phyloP scores from a whole-genome alignment of 2,888 invertebrate species.

The Hermodice carunculata region DNA sequence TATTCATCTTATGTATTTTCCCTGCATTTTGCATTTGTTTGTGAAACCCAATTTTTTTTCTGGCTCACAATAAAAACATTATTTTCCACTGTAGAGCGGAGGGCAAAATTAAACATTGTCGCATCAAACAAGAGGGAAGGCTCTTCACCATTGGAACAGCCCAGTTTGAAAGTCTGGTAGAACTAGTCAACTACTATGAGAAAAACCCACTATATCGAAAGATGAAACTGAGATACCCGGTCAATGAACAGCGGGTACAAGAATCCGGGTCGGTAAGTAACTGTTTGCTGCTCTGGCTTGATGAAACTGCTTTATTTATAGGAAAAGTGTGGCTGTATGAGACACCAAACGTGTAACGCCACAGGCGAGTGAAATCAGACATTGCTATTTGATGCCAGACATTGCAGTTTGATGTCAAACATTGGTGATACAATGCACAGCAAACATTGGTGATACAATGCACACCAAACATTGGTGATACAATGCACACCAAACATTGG shows the following conservation, averaged over 20 bases:
- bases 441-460: too few relatives aligned
- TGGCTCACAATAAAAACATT: not conserved
- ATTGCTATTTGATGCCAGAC: too few relatives aligned
- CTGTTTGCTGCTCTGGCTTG: not conserved
- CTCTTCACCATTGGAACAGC: conserved; percentile 91
- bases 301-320: too few relatives aligned
- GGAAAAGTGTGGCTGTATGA: too few relatives aligned
- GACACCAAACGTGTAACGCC: too few relatives aligned
- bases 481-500: too few relatives aligned
- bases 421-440: too few relatives aligned
- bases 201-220: conserved; percentile 91
- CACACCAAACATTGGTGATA: too few relatives aligned
- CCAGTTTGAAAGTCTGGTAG: conserved; percentile 96
- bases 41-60: not conserved
- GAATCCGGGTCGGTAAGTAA: conserved; percentile 57
- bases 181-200: conserved; percentile 92
- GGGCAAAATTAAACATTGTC: conserved; percentile 96
- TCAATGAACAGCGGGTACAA: conserved; percentile 59
- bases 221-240: conserved; percentile 82
- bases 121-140: conserved; percentile 92
- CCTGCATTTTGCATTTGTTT: too few relatives aligned
- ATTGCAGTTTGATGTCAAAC: too few relatives aligned
- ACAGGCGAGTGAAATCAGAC: too few relatives aligned
- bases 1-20: too few relatives aligned
- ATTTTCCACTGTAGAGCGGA: conserved; percentile 78